Evolutionary conservation across 2,797 vertebrate genomes (phyloP), one percentile per base, ranked within the genome.

Genomic region (Sitta carolinensis): DNA sequence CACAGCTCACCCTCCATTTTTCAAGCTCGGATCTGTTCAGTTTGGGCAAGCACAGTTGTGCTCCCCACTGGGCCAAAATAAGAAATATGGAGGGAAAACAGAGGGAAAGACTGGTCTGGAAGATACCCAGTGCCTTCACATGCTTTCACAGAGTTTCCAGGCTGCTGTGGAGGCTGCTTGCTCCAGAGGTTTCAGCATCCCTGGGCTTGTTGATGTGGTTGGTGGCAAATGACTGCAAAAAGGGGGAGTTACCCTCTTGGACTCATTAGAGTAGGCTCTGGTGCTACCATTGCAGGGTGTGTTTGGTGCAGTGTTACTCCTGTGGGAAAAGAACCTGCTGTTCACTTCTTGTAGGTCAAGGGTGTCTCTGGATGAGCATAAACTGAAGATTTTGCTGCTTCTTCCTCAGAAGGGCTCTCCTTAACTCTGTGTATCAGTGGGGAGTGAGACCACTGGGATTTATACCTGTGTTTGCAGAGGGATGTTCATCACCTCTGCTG

Each of bases 361-460:
- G 40, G 51, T 43, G 10, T 79, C 1, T 0, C 30, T 51, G 62
- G 22, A 11, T 3, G 5, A 14, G 54, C 34, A 21, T 22, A 36
- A 6, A 45, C 1, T 4, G 26, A 32, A 18, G 25, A 2, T 48
- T 38, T 51, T 61, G 61, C 14, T 54, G 47, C 10, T 72, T 61
- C n/a, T 43, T 50, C 43, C 47, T 79, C 57, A 59, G 42, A 32
- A 84, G 4, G 16, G 23, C 20, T 59, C 20, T 59, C 30, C 43
- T 50, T 0, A 1, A 27, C 42, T 84, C 29, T n/a, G 27, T 0
- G 0, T 16, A 2, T 38, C 51, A 29, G 14, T 4, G 61, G 40
- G 75, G 42, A 77, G 21, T 34, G 42, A 78, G 36, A 17, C n/a
- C 45, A 0, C 4, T 50, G 29, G 42, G 38, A 9, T 74, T 76